phyloP scores from a whole-genome alignment of 2,888 invertebrate genomes.

The Camptogramma bilineatum region DNA sequence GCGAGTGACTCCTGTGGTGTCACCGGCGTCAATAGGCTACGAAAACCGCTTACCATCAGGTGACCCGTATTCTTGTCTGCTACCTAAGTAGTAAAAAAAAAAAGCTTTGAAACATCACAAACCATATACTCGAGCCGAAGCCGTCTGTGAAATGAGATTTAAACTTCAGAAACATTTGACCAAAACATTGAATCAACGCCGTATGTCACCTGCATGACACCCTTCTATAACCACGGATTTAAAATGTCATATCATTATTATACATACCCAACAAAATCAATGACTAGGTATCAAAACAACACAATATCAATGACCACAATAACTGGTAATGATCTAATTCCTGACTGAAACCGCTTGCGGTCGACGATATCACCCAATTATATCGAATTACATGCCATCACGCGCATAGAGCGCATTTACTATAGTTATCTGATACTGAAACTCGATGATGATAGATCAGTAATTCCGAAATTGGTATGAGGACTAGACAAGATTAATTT shows the following conservation, averaged over 20 bases:
- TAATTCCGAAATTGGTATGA: neutral
- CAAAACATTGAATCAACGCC: neutral
- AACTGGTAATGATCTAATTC: slow-evolving; percentile 31
- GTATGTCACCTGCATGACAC: neutral
- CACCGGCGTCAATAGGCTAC: no score
- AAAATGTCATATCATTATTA: neutral
- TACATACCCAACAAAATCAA: neutral
- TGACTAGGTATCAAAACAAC: neutral
- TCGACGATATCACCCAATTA: slow-evolving; percentile 30
- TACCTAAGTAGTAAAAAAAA: no score
- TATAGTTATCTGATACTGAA: slow-evolving; percentile 26
- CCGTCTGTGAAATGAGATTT: no score
- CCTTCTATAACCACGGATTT: neutral
- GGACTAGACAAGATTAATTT: neutral
- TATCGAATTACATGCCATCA: slow-evolving; percentile 36
- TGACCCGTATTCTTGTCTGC: no score
- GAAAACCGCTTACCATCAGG: no score
- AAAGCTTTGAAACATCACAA: no score
- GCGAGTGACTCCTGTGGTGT: no score
- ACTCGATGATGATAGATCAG: slow-evolving; percentile 15
- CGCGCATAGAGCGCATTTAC: slow-evolving; percentile 27
- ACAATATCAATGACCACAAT: slow-evolving; percentile 21
- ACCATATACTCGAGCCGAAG: no score
- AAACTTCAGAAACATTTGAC: no score
- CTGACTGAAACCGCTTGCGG: slow-evolving; percentile 29